Percentiles rank a stretch among this genome's conserved stretches.
These are phyloP conservation scores for Calameuta filiformis DNA, from an alignment of 2,888 invertebrate genomes.

Conservation along the genomic window DNA sequence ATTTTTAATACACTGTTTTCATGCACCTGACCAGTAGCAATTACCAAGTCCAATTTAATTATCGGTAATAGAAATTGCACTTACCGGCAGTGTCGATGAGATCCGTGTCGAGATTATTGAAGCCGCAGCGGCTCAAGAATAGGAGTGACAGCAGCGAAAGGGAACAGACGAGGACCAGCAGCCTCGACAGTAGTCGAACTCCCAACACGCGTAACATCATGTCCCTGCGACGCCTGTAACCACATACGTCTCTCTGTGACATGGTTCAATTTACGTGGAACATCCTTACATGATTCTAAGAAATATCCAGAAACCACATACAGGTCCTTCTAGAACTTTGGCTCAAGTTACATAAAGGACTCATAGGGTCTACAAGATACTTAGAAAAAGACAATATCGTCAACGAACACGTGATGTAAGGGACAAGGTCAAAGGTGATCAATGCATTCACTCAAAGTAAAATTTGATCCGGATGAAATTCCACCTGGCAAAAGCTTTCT, in stretches of 20 bases:
- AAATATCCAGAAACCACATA: background rate
- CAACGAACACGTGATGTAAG: too few species aligned
- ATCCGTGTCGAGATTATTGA: slow-evolving; percentile 61
- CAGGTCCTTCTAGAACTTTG: background rate
- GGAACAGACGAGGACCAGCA: slow-evolving; percentile 70
- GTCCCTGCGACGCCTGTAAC: slow-evolving; percentile 56
- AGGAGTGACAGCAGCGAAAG: slow-evolving; percentile 70
- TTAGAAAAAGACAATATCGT: background rate
- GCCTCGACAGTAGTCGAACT: slow-evolving; percentile 70
- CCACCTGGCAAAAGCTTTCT: too few species aligned
- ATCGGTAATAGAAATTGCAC: slow-evolving; percentile 20
- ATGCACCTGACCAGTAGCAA: background rate
- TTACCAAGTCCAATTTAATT: background rate
- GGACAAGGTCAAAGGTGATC: too few species aligned
- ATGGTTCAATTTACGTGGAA: slow-evolving; percentile 34
- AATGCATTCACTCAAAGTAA: too few species aligned
- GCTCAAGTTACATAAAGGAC: background rate
- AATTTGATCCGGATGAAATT: too few species aligned
- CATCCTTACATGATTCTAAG: background rate
- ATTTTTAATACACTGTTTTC: background rate
- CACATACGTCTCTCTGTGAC: slow-evolving; percentile 34
- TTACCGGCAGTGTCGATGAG: slow-evolving; percentile 55
- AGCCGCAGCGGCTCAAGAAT: slow-evolving; percentile 70
- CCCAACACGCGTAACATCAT: slow-evolving; percentile 69
- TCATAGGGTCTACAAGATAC: background rate